Conservation (phyloP, 1,140 invertebrate genomes). For the Teleogryllus occipitalis region DNA sequence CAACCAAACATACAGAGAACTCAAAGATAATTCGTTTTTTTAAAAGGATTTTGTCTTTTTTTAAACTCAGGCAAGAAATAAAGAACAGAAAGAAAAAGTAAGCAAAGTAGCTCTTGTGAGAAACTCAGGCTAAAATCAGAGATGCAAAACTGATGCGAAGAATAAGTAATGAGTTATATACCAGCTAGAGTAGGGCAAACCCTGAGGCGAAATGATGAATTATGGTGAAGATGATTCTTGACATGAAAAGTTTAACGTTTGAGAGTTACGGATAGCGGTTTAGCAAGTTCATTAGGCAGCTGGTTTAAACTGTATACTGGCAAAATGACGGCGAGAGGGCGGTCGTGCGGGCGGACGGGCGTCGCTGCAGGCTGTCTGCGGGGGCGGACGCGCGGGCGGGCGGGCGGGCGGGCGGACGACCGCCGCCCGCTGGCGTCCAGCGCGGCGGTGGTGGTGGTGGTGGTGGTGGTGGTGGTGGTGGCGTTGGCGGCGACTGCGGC, state of each 20-base stretch:
- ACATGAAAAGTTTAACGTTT: neutral
- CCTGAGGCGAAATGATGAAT: neutral
- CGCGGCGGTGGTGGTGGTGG: no score
- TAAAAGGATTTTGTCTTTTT: neutral
- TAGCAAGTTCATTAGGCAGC: neutral
- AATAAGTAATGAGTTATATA: neutral
- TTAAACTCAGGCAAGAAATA: slow-evolving; percentile 1
- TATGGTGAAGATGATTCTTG: neutral
- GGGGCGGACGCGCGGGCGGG: no score
- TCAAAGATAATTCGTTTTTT: neutral
- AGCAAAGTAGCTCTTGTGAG: neutral
- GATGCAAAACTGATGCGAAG: neutral
- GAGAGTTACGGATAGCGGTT: neutral
- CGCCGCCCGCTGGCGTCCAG: no score
- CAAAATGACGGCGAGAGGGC: neutral
- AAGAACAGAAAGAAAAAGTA: slow-evolving; percentile 5
- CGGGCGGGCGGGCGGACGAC: no score
- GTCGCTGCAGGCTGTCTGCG: neutral
- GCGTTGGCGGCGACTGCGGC: no score
- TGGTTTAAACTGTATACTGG: neutral
- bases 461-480: no score
- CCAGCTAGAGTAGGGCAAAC: neutral
- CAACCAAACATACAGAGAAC: slow-evolving; percentile 4
- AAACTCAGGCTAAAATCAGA: slow-evolving; percentile 1
- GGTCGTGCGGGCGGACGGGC: no score